These are phyloP conservation scores for Dascillus cervinus DNA, from an alignment of 2,888 invertebrate species.

Conservation along the genomic window DNA sequence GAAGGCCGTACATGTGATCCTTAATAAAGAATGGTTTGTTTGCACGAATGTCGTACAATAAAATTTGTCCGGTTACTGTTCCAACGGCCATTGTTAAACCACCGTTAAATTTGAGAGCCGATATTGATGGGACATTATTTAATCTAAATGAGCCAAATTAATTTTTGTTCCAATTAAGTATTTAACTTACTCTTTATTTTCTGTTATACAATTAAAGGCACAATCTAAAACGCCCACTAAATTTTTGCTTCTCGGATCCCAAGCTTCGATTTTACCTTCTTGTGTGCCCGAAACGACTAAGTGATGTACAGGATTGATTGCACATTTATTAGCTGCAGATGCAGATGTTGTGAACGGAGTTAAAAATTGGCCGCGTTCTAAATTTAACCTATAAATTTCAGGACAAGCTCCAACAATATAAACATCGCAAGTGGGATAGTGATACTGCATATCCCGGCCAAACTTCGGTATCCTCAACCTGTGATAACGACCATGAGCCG, in stretches of 20 bases:
- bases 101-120: conserved; percentile 72
- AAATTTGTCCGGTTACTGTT: conserved; percentile 86
- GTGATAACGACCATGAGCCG: conserved; percentile 86
- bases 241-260: conserved; percentile 82
- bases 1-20: conserved; percentile 90
- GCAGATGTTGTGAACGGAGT: conserved; percentile 73
- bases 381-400: conserved; percentile 90
- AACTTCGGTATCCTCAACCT: conserved; percentile 88
- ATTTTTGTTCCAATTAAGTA: conserved; percentile 1
- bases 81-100: conserved; percentile 80
- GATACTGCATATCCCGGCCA: conserved; percentile 90
- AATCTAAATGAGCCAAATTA: conserved; percentile 44
- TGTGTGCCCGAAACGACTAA: conserved; percentile 79
- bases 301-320: conserved; percentile 82
- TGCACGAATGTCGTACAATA: conserved; percentile 91
- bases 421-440: conserved; percentile 83
- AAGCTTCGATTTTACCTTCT: conserved; percentile 91
- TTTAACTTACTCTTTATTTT: conserved; percentile 47
- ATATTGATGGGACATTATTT: conserved; percentile 61
- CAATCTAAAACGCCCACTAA: conserved; percentile 80
- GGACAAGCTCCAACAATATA: conserved; percentile 82
- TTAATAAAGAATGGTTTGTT: conserved; percentile 82
- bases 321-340: conserved; percentile 71
- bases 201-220: conserved; percentile 55
- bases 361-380: conserved; percentile 92